Conservation (phyloP, 1,140 invertebrate genomes). For the Oedothorax gibbosus region DNA sequence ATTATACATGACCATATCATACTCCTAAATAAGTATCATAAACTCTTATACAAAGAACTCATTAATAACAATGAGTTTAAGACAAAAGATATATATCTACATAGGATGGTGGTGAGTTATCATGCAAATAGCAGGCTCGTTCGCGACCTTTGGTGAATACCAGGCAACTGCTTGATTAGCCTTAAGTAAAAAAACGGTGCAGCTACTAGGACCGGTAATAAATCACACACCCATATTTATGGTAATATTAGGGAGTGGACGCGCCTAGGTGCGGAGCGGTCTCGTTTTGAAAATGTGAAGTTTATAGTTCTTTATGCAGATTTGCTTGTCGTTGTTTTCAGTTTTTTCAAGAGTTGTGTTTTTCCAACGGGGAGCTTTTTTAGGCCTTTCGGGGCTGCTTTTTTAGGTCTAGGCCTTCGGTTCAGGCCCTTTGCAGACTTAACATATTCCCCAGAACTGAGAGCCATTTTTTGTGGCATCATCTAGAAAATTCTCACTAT, state of each 20-base stretch:
- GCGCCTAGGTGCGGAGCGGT: background rate
- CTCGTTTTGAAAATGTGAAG: background rate
- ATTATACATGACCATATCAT: too few species aligned
- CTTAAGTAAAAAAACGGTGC: background rate
- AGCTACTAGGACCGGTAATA: conserved; percentile 34
- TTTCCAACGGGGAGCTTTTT: too few species aligned
- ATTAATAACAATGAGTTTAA: conserved; percentile 23
- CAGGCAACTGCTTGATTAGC: conserved; percentile 21
- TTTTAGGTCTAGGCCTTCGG: too few species aligned
- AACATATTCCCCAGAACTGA: too few species aligned
- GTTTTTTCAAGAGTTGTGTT: too few species aligned
- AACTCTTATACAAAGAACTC: background rate
- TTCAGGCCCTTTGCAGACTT: too few species aligned
- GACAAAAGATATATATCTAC: background rate
- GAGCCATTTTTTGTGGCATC: too few species aligned
- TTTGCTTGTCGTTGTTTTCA: too few species aligned
- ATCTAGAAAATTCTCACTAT: too few species aligned
- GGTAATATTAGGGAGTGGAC: background rate
- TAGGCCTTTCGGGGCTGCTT: too few species aligned
- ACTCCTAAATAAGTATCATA: too few species aligned
- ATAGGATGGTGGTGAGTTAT: background rate
- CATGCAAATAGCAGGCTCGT: conserved; percentile 23
- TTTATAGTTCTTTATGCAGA: too few species aligned
- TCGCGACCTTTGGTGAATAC: background rate
- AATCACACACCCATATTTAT: conserved; percentile 44